Evolutionary conservation across 2,888 invertebrate genomes (phyloP).

Genomic region (Reticulitermes lucifugus): DNA sequence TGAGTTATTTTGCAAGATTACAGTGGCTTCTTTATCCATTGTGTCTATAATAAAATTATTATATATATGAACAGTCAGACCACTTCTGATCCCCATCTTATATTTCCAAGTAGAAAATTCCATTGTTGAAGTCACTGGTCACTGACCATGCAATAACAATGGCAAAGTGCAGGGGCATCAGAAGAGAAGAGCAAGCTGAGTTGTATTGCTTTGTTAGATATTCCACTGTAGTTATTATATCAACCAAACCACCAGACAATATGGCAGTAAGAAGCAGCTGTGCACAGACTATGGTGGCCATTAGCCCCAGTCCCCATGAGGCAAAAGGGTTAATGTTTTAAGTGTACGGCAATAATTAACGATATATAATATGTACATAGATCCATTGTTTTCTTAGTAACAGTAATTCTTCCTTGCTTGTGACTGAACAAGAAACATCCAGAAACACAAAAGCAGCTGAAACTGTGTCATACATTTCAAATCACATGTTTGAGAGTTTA

Average conservation of each 20-base stretch:
- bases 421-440: neutral
- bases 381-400: neutral
- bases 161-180: neutral
- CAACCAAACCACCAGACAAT: neutral
- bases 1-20: neutral
- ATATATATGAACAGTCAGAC: neutral
- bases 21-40: neutral
- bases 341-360: constrained; percentile 31
- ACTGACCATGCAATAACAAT: neutral
- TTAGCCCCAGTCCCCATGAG: constrained; percentile 24
- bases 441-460: neutral
- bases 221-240: neutral
- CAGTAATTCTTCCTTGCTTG: neutral
- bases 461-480: neutral
- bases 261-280: constrained; percentile 15
- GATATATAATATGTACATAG: constrained; percentile 31
- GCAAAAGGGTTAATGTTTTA: constrained; percentile 36
- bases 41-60: neutral
- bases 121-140: neutral
- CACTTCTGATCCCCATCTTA: neutral
- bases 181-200: neutral
- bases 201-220: neutral
- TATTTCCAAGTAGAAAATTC: neutral
- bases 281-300: neutral
- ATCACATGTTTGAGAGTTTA: neutral